Conservation (phyloP, 2,113 vertebrate genomes). For the Chaetura pelagica region DNA sequence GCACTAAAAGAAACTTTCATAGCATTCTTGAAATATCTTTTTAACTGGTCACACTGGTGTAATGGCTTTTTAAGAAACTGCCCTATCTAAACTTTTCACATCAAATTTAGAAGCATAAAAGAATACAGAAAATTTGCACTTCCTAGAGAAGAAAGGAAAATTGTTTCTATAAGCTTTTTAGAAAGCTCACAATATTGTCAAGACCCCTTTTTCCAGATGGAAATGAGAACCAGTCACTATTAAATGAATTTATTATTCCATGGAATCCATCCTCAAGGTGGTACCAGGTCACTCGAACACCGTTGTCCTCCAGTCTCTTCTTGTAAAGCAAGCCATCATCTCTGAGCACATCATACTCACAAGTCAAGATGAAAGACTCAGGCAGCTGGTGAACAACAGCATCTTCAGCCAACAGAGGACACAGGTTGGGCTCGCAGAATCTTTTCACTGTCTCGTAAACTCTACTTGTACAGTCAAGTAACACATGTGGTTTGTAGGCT, state of each 20-base stretch:
- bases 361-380: constrained; percentile 83
- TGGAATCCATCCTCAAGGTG: constrained; percentile 85
- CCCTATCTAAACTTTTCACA: neutral
- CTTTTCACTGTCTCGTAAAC: constrained; percentile 66
- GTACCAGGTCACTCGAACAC: constrained; percentile 79
- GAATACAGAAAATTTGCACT: neutral
- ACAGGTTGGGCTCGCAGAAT: constrained; percentile 60
- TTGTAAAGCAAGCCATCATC: constrained; percentile 85
- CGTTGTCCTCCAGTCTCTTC: constrained; percentile 82
- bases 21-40: neutral
- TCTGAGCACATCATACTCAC: constrained; percentile 83
- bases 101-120: neutral
- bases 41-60: neutral
- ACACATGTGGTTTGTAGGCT: constrained; percentile 26
- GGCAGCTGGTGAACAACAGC: constrained; percentile 69
- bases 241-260: constrained; percentile 72
- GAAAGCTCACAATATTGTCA: constrained; percentile 69
- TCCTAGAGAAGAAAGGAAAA: neutral
- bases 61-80: neutral
- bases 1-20: neutral
- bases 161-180: constrained; percentile 67
- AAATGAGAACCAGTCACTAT: constrained; percentile 66
- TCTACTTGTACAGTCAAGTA: constrained; percentile 53
- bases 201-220: constrained; percentile 69
- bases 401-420: constrained; percentile 79